Evolutionary conservation across 2,888 invertebrate species (phyloP), one percentile per base, ranked within the genome.

Genomic region (Heliothis peltigera): DNA sequence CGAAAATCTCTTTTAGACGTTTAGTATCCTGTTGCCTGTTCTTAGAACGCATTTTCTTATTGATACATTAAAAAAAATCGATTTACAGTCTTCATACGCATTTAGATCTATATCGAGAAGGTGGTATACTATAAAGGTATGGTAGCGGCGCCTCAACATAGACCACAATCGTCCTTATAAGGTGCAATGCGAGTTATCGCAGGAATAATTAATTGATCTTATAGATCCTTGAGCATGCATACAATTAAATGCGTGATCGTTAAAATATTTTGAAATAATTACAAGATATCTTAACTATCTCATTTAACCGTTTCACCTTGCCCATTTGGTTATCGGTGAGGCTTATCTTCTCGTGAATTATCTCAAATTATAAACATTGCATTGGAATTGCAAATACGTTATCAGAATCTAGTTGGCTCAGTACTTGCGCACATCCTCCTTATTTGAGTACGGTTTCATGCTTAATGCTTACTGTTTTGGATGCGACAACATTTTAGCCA

Each of bases 201-300:
- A 85, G 77, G 90, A 89, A 91, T 91, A 88, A 85, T 85, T 89
- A 89, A 89, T 90, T 80, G 83, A 80, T 81, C 77, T 77, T 71
- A 80, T 68, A 82, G 78, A 81, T 80, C 84, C 82, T 82, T 83
- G 81, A 84, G 80, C 75, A 80, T 76, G 82, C 81, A 84, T 82
- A 84, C 77, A 75, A 84, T 87, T 84, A 84, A 84, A 83, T 85
- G 79, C 79, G 76, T 73, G 76, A 85, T 88, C 87, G 84, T 90
- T 89, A 87, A 89, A 89, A 87, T 88, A 85, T 86, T 87, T 87
- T 74, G 52, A 75, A 69, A 79, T 79, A 81, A 81, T 81, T 78
- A 79, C 70, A 66, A 64, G 58, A 66, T 70, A 76, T 66, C 62
- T 78, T 72, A 65, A 70, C 58, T 54, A 55, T 44, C 66, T 56